Evolutionary conservation across 2,113 vertebrate genomes (phyloP), one percentile per base, ranked within the genome.

Genomic region (Gorilla gorilla): DNA sequence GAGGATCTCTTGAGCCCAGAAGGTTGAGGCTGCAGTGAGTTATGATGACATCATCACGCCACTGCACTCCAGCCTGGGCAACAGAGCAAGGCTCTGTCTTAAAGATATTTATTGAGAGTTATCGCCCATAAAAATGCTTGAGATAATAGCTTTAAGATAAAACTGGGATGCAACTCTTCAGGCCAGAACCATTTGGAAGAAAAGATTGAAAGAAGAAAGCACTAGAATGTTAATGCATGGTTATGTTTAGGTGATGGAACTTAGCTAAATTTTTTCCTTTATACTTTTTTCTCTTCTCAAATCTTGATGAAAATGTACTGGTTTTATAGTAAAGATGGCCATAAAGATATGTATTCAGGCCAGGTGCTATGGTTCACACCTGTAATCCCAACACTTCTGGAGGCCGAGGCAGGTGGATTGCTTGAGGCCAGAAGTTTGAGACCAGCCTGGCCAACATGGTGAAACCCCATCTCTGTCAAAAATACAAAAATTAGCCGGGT

Each of bases 201-300:
- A 16, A 82, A 57, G 66, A 20, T 70, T 16, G 0, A 0, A 2
- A 25, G 38, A 32, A 40, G 35, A 43, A 45, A 11, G 3, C 38
- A 30, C 16, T 18, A 11, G 27, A 2, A 0, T 4, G 0, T 17
- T 17, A 6, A 3, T 57, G 23, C 0, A 7, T 9, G 3, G 52
- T 70, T 10, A 0, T 6, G 6, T 55, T 61, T 2, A 10, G 5
- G 12, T 18, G 40, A 2, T 10, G 89, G 57, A 2, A 14, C 48
- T 5, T 22, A 3, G 11, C 25, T 7, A 0, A 4, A 13, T 14
- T 20, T 6, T 40, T 30, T 66, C 8, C 40, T 64, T 68, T 70
- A 0, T 0, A 1, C 8, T 18, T 57, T 52, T 78, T n/a, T 18
- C 17, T 66, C 0, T 76, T 75, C 85, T 84, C n/a, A 43, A 7